These are phyloP conservation scores for Mus pahari DNA, from an alignment of 2,113 vertebrate species.

Conservation along the genomic window DNA sequence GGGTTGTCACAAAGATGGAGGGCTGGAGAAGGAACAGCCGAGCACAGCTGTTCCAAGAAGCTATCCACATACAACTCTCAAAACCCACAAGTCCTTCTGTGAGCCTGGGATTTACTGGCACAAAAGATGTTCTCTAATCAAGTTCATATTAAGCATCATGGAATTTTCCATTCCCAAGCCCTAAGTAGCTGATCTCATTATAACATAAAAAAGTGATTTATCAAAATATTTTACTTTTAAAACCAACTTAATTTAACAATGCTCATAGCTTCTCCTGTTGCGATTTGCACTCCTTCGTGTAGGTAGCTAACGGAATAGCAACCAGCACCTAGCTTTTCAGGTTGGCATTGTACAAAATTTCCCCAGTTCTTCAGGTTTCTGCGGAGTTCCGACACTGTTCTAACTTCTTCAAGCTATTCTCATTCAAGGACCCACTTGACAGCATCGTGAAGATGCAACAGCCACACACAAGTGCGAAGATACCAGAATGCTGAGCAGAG, in stretches of 20 bases:
- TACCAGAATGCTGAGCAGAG: background rate
- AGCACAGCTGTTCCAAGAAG: background rate
- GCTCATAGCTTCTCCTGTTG: background rate
- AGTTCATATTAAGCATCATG: background rate
- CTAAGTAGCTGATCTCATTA: background rate
- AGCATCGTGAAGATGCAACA: background rate
- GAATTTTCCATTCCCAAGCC: background rate
- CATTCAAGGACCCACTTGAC: background rate
- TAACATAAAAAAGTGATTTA: background rate
- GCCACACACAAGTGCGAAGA: background rate
- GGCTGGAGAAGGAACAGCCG: rapidly evolving
- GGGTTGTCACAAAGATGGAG: background rate
- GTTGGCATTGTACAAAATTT: background rate
- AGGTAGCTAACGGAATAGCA: background rate
- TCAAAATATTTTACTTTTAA: background rate
- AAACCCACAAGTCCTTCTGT: background rate
- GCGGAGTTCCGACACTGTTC: background rate
- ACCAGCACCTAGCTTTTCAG: background rate
- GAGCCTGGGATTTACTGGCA: background rate
- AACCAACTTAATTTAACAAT: background rate
- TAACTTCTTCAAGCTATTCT: background rate
- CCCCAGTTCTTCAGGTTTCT: background rate
- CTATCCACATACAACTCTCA: background rate
- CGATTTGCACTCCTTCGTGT: background rate
- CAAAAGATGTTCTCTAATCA: background rate